phyloP scores from a whole-genome alignment of 92 coral and sea anemone genomes.

The Bergia puertoricense region DNA sequence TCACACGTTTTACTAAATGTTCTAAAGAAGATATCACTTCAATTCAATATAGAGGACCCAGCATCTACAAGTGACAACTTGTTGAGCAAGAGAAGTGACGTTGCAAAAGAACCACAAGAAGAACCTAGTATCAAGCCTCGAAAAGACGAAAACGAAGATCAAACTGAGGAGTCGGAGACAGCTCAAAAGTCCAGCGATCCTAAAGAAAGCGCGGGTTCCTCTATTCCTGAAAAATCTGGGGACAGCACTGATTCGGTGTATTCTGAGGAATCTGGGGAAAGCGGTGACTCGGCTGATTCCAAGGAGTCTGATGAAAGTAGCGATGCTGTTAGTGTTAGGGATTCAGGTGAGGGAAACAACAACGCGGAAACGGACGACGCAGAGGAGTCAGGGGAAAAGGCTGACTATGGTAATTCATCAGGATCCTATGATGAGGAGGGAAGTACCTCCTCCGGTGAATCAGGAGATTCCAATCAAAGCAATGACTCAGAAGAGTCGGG shows the following conservation, averaged over 20 bases:
- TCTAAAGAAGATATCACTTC: too few species aligned
- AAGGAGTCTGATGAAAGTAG: constrained; percentile 24
- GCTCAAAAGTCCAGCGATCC: neutral
- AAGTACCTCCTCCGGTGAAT: neutral
- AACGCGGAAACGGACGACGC: neutral
- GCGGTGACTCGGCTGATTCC: constrained; percentile 30
- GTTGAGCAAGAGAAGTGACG: constrained; percentile 51
- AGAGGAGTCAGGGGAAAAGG: neutral
- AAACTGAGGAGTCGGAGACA: neutral
- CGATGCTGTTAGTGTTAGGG: neutral
- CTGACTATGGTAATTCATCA: neutral
- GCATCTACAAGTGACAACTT: constrained; percentile 35
- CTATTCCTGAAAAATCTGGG: neutral
- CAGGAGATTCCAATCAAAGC: neutral
- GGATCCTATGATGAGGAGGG: neutral
- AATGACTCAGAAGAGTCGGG: constrained; percentile 9
- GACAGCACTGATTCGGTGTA: neutral
- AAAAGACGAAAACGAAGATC: neutral
- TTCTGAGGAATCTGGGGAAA: neutral
- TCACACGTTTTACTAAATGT: too few species aligned
- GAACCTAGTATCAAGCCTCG: neutral
- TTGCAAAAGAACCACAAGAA: constrained; percentile 46
- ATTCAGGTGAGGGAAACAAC: neutral
- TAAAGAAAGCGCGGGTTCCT: neutral
- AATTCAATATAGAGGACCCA: neutral